Percentiles rank a stretch among this genome's conserved stretches.
phyloP scores from a whole-genome alignment of 2,888 invertebrate genomes.

The Chaetogeoica ovagalla region DNA sequence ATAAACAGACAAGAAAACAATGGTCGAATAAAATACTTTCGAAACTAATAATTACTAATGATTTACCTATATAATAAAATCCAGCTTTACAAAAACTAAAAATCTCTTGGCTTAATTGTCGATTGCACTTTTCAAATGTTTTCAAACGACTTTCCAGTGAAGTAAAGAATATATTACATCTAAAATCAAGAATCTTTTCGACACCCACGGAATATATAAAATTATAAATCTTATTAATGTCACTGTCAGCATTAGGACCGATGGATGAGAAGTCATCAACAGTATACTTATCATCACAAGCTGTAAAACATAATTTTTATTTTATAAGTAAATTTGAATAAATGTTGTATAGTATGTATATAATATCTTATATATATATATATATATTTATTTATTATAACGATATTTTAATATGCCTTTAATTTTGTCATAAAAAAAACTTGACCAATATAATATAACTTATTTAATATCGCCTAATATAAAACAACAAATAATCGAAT shows the following conservation, averaged over 20 bases:
- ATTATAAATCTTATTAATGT: background rate
- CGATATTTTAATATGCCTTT: too few relatives aligned
- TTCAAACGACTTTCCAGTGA: constrained; percentile 71
- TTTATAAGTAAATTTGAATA: too few relatives aligned
- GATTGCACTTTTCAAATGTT: constrained; percentile 82
- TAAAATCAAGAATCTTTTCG: constrained; percentile 59
- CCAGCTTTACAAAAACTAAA: constrained; percentile 83
- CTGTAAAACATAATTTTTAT: constrained; percentile 52
- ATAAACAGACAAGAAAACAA: constrained; percentile 12
- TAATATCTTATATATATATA: too few relatives aligned
- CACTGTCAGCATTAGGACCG: background rate
- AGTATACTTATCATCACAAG: constrained; percentile 54
- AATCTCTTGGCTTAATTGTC: constrained; percentile 73
- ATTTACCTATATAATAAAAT: constrained; percentile 81
- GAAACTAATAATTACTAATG: background rate
- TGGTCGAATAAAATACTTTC: background rate
- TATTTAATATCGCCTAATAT: too few relatives aligned
- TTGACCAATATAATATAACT: too few relatives aligned
- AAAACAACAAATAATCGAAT: too few relatives aligned
- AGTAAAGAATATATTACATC: constrained; percentile 71
- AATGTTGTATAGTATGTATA: too few relatives aligned
- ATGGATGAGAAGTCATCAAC: background rate
- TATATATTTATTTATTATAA: too few relatives aligned
- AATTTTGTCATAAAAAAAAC: too few relatives aligned
- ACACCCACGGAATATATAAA: background rate